Evolutionary conservation across 2,888 invertebrate species (phyloP).

Genomic region (Drosophila nr. fundita): DNA sequence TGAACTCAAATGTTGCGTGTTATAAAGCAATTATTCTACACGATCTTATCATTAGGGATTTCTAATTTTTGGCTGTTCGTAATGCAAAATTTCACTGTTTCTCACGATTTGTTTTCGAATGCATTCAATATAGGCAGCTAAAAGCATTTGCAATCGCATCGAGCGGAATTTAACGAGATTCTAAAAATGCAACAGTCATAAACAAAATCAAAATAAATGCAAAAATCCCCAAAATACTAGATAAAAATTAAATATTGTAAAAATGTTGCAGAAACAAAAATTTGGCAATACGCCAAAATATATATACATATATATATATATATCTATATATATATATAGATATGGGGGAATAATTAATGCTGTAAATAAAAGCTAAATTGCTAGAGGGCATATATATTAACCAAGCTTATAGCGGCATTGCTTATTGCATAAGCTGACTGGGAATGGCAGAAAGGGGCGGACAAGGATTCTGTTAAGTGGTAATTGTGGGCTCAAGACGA

Average conservation of each 20-base stretch:
- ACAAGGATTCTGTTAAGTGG: slow-evolving; percentile 5
- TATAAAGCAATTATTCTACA: slow-evolving; percentile 1
- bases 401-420: not conserved
- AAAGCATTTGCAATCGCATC: slow-evolving; percentile 23
- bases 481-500: slow-evolving; percentile 11
- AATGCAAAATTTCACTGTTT: slow-evolving; percentile 12
- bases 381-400: slow-evolving; percentile 16
- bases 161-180: slow-evolving; percentile 27
- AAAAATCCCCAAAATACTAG: slow-evolving; percentile 25
- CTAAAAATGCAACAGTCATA: slow-evolving; percentile 37
- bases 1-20: slow-evolving; percentile 7
- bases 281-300: slow-evolving; percentile 48
- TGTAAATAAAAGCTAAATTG: slow-evolving; percentile 2
- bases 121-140: slow-evolving; percentile 10
- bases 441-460: not conserved
- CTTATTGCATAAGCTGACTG: slow-evolving; percentile 25
- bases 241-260: slow-evolving; percentile 24
- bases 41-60: not conserved
- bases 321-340: not conserved
- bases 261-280: slow-evolving; percentile 17
- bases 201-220: slow-evolving; percentile 45
- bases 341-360: not conserved
- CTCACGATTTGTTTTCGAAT: slow-evolving; percentile 29
- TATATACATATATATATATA: not conserved
- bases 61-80: not conserved